Evolutionary conservation across 2,113 vertebrate species (phyloP).

Genomic region (Ptychochromis oligacanthus): DNA sequence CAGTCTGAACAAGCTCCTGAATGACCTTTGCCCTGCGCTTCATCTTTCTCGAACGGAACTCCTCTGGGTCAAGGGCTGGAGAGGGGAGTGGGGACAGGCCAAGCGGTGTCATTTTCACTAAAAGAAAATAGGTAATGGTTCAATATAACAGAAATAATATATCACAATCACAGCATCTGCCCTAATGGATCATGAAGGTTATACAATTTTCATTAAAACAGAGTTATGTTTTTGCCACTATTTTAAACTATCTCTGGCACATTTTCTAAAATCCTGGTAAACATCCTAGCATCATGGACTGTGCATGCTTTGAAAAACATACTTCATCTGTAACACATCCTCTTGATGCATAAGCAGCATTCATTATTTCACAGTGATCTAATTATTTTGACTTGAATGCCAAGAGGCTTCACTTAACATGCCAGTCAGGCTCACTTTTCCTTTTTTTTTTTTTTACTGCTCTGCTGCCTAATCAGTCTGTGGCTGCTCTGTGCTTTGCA

Average conservation of each 20-base stretch:
- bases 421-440: slow-evolving; percentile 62
- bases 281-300: slow-evolving; percentile 12
- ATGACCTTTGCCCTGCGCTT: slow-evolving; percentile 89
- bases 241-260: slow-evolving; percentile 29
- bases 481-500: slow-evolving; percentile 65
- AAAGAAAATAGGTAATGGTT: background rate
- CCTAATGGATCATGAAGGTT: background rate
- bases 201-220: background rate
- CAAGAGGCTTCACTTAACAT: slow-evolving; percentile 67
- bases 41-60: slow-evolving; percentile 85
- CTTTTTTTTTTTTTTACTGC: slow-evolving; percentile 47
- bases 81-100: slow-evolving; percentile 62
- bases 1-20: slow-evolving; percentile 90
- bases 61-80: slow-evolving; percentile 78
- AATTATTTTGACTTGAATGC: slow-evolving; percentile 68
- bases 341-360: slow-evolving; percentile 34
- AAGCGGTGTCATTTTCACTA: slow-evolving; percentile 91
- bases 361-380: slow-evolving; percentile 55
- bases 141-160: background rate
- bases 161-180: background rate
- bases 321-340: slow-evolving; percentile 26
- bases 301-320: slow-evolving; percentile 36
- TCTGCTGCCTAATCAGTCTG: slow-evolving; percentile 62
- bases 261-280: slow-evolving; percentile 1
- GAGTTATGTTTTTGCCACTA: slow-evolving; percentile 2